Evolutionary conservation across 2,797 vertebrate species (phyloP).

Genomic region (Chrysocyon brachyurus): DNA sequence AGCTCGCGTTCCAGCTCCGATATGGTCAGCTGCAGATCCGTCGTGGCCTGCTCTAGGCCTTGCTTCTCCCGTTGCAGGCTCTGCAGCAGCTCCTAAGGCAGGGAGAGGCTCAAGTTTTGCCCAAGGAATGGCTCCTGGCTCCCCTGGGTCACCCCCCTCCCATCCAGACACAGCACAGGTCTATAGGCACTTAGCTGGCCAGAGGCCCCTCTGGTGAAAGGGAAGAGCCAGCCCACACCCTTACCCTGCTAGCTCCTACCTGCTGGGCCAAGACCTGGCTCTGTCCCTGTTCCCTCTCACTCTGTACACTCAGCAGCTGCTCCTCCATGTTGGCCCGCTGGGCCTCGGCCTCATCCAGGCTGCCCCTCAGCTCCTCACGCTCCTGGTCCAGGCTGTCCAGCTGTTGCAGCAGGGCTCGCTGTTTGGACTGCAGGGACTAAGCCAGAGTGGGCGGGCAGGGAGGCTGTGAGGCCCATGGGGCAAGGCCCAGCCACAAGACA

Average conservation of each 20-base stretch:
- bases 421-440: slow-evolving; percentile 94
- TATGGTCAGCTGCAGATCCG: slow-evolving; percentile 86
- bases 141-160: neutral
- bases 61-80: slow-evolving; percentile 90
- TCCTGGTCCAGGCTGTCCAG: slow-evolving; percentile 91
- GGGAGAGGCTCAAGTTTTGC: neutral
- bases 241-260: slow-evolving; percentile 83
- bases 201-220: neutral
- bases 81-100: slow-evolving; percentile 88
- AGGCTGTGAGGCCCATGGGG: neutral
- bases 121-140: neutral
- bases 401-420: slow-evolving; percentile 90
- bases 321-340: slow-evolving; percentile 81
- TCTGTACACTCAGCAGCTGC: slow-evolving; percentile 86
- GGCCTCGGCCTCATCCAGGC: slow-evolving; percentile 89
- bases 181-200: too few species aligned
- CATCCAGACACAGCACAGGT: neutral
- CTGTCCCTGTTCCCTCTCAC: slow-evolving; percentile 85
- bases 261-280: slow-evolving; percentile 89
- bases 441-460: neutral
- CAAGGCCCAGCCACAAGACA: neutral
- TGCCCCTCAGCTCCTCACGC: slow-evolving; percentile 90
- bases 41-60: slow-evolving; percentile 85
- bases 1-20: slow-evolving; percentile 86
- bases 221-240: neutral